Evolutionary conservation across 2,113 vertebrate genomes (phyloP).

Genomic region (Catharus bicknelli): DNA sequence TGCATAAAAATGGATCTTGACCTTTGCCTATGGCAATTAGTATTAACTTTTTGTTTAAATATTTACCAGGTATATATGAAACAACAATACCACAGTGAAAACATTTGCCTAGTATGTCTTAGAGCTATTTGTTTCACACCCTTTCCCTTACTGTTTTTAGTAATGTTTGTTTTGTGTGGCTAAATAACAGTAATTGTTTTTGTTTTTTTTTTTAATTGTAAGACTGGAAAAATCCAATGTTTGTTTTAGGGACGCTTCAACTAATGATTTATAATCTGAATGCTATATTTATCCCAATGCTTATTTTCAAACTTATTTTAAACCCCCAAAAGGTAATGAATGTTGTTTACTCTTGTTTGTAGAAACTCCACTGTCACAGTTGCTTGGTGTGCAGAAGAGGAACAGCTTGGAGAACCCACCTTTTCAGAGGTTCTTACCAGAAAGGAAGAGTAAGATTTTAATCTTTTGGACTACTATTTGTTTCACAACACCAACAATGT

Average conservation of each 20-base stretch:
- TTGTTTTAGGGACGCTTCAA: background rate
- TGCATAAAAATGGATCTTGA: background rate
- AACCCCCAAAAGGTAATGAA: background rate
- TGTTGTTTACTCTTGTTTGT: background rate
- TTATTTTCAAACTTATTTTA: background rate
- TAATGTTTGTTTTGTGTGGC: background rate
- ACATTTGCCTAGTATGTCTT: background rate
- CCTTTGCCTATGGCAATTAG: background rate
- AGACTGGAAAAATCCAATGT: background rate
- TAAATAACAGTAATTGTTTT: background rate
- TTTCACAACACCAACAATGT: background rate
- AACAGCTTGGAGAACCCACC: background rate
- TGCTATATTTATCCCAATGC: background rate
- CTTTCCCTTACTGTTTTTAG: background rate
- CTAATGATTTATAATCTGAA: background rate
- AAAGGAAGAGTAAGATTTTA: background rate
- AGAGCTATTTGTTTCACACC: background rate
- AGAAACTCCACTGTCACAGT: background rate
- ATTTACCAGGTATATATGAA: background rate
- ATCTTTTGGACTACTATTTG: background rate
- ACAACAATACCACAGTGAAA: background rate
- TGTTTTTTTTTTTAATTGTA: background rate
- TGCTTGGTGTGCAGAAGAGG: background rate
- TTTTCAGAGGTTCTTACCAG: background rate
- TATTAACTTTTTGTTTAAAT: background rate